phyloP scores from a whole-genome alignment of 92 coral and sea anemone genomes.

The Pocillopora grandis region DNA sequence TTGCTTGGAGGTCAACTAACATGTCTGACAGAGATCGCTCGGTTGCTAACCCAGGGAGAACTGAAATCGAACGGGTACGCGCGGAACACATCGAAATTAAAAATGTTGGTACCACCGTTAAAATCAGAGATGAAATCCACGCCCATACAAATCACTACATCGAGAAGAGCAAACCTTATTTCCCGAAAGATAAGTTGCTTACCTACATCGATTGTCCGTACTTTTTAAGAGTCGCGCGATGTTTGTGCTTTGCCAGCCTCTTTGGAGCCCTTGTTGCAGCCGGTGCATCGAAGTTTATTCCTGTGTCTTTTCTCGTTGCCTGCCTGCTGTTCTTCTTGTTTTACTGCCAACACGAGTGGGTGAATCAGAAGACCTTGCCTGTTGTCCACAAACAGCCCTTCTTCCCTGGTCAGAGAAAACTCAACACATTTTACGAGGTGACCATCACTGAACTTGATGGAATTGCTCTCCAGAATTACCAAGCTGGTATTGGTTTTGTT shows the following conservation, averaged over 20 bases:
- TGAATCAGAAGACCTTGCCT: constrained; percentile 48
- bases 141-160: constrained; percentile 60
- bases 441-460: constrained; percentile 61
- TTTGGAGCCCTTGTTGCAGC: constrained; percentile 31
- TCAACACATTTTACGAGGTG: constrained; percentile 56
- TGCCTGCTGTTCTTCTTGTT: constrained; percentile 34
- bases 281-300: neutral
- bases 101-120: constrained; percentile 21
- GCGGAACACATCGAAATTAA: constrained; percentile 33
- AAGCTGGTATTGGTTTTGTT: constrained; percentile 57
- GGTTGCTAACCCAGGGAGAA: neutral
- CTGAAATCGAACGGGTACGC: constrained; percentile 7
- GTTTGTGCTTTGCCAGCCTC: constrained; percentile 24
- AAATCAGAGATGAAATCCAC: constrained; percentile 41
- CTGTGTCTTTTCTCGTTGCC: constrained; percentile 18
- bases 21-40: constrained; percentile 8
- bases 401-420: neutral
- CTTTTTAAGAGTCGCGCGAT: constrained; percentile 17
- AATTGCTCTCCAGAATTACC: constrained; percentile 57
- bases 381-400: constrained; percentile 64
- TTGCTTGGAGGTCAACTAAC: neutral
- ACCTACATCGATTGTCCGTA: constrained; percentile 48
- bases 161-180: constrained; percentile 55
- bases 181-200: constrained; percentile 39
- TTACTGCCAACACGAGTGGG: constrained; percentile 66